Conservation (phyloP, 2,797 vertebrate species). For the Jordanella pulchra region DNA sequence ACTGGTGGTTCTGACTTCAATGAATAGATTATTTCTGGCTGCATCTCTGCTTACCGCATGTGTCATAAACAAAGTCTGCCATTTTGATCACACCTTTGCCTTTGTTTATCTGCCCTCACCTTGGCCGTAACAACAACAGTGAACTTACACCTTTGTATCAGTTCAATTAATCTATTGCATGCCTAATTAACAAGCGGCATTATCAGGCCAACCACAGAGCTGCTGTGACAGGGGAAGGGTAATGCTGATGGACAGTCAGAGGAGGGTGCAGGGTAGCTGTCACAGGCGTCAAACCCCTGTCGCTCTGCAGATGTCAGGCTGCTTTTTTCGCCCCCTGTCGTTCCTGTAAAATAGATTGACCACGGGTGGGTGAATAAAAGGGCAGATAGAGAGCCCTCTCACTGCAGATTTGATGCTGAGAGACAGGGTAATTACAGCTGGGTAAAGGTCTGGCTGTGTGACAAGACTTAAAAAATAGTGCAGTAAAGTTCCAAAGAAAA, state of each 20-base stretch:
- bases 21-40: neutral
- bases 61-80: conserved; percentile 27
- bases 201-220: conserved; percentile 54
- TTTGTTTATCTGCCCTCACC: conserved; percentile 63
- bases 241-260: conserved; percentile 47
- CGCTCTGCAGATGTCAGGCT: conserved; percentile 37
- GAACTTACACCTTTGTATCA: conserved; percentile 61
- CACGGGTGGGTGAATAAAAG: conserved; percentile 35
- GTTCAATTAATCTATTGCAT: conserved; percentile 76
- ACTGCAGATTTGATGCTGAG: conserved; percentile 33
- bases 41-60: neutral
- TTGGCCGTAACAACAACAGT: conserved; percentile 64
- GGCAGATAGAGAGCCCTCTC: conserved; percentile 24
- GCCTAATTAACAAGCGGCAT: conserved; percentile 73
- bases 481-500: conserved; percentile 2
- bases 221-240: conserved; percentile 38
- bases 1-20: no score
- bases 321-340: conserved; percentile 10
- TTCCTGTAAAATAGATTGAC: conserved; percentile 40
- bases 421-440: conserved; percentile 45
- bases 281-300: conserved; percentile 41
- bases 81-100: conserved; percentile 33
- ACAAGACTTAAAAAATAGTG: conserved; percentile 4
- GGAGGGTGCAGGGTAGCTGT: conserved; percentile 52
- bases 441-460: conserved; percentile 22